phyloP scores from a whole-genome alignment of 2,888 invertebrate genomes.

The Neoitamus cyanurus region DNA sequence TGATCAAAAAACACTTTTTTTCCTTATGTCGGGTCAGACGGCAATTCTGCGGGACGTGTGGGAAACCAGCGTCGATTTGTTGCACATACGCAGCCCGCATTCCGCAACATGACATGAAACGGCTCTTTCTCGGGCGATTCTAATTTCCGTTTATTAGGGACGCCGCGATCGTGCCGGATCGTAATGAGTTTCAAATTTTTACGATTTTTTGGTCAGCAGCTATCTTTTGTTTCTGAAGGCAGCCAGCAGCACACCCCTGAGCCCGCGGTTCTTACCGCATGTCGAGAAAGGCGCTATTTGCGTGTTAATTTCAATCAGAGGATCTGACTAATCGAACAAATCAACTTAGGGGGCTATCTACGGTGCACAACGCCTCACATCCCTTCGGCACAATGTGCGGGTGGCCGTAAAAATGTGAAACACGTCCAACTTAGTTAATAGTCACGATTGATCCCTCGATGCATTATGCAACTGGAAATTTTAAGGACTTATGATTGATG shows the following conservation, averaged over 20 bases:
- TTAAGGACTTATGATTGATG: conserved; percentile 15
- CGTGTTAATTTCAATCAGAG: conserved; percentile 28
- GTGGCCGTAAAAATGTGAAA: neutral
- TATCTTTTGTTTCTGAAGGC: conserved; percentile 3
- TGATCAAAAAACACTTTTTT: neutral
- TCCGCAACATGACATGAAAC: conserved; percentile 10
- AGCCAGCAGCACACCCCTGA: neutral
- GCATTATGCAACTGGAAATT: conserved; percentile 11
- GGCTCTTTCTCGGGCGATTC: neutral
- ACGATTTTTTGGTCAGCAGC: conserved; percentile 30
- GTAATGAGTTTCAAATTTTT: conserved; percentile 25
- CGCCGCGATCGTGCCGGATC: conserved; percentile 24
- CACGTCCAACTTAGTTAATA: neutral
- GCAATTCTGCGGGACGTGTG: neutral
- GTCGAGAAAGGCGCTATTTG: neutral
- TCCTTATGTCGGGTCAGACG: neutral
- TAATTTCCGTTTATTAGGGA: conserved; percentile 34
- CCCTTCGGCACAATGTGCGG: conserved; percentile 4
- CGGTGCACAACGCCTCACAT: neutral
- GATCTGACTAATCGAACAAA: conserved; percentile 8
- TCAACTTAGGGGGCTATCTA: neutral
- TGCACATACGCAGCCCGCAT: conserved; percentile 21
- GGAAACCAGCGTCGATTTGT: neutral
- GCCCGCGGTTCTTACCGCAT: neutral
- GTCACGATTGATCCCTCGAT: neutral